Conservation (phyloP, 2,113 vertebrate genomes). For the Chaetura pelagica region DNA sequence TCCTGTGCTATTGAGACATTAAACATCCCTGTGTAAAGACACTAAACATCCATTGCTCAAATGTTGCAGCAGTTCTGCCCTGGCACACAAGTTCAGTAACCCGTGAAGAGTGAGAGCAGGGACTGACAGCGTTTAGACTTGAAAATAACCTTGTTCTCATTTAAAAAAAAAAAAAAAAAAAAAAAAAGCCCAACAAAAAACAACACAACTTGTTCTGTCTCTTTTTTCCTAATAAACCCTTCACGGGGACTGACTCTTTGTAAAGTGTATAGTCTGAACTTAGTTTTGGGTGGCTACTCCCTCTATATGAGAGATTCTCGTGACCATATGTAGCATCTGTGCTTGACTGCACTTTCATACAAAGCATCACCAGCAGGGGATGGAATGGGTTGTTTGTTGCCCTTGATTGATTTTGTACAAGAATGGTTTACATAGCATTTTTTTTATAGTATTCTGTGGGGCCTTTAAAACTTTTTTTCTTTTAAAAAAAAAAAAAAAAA, state of each 20-base stretch:
- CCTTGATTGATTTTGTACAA: background rate
- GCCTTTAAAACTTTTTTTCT: background rate
- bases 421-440: background rate
- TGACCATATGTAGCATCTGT: conserved; percentile 52
- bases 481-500: background rate
- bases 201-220: background rate
- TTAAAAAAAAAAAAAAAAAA: too few species aligned
- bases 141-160: background rate
- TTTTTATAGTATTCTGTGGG: background rate
- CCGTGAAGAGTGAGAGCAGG: background rate
- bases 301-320: conserved; percentile 7
- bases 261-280: conserved; percentile 69
- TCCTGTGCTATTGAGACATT: background rate
- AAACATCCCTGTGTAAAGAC: background rate
- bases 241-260: conserved; percentile 58
- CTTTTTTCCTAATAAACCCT: background rate
- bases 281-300: conserved; percentile 62
- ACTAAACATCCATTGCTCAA: background rate
- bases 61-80: background rate
- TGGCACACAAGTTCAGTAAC: background rate
- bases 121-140: background rate
- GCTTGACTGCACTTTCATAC: conserved; percentile 45
- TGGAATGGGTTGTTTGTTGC: background rate
- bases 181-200: background rate
- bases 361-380: background rate